Percentiles rank a stretch among this genome's conserved stretches.
Conservation (phyloP, 2,797 vertebrate genomes). For the Iguana delicatissima region DNA sequence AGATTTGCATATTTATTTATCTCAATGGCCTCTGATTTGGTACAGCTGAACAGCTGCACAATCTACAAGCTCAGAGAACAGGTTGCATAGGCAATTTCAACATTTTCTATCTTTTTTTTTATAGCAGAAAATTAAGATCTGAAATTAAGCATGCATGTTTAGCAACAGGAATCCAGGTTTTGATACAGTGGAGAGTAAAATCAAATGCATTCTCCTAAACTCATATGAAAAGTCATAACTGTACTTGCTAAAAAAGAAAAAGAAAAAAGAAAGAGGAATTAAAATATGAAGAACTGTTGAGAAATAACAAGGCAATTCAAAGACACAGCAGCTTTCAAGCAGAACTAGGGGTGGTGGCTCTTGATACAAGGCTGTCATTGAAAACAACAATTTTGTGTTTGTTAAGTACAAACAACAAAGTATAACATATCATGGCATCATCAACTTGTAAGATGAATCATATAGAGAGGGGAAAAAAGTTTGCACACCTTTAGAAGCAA, state of each 20-base stretch:
- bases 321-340: neutral
- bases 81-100: neutral
- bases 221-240: neutral
- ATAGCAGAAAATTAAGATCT: neutral
- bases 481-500: no score
- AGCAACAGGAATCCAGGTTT: accelerated
- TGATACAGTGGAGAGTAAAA: accelerated
- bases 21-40: constrained; percentile 53
- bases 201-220: neutral
- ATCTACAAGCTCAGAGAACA: neutral
- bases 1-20: constrained; percentile 66
- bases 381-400: neutral
- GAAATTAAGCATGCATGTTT: accelerated
- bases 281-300: neutral
- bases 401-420: no score
- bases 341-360: neutral
- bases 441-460: neutral
- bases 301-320: neutral
- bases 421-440: no score
- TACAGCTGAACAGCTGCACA: neutral
- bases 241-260: constrained; percentile 39
- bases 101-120: neutral
- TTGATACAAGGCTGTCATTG: neutral
- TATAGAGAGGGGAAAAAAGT: no score
- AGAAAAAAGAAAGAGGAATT: constrained; percentile 36